Base-by-base conservation (phyloP, 92 coral and sea anemone species). In the Anthopleura xanthogrammica region DNA sequence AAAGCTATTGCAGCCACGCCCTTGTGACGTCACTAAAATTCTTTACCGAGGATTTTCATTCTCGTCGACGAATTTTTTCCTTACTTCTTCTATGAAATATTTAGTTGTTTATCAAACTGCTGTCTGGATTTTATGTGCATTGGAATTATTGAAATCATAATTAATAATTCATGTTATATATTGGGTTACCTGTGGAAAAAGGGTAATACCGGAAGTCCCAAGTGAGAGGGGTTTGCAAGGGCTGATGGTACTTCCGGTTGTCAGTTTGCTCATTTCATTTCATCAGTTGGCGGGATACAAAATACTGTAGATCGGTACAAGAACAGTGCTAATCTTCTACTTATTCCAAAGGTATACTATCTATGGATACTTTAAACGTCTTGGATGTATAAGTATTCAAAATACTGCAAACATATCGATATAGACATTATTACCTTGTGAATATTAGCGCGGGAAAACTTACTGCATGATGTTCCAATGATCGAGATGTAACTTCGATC, bases 171-270 rank as follows among this genome's bases (percentile, higher is more conserved):
- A 0, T 46, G 50, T 54, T 6, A 54, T 14, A 54, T 6, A 54
- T 54, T 54, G 58, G 58, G 17, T 54, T 54, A 6, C 58, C 58
- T 54, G 58, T 54, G 58, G 14, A 11, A 54, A 14, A 54, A 5
- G 39, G 70, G 7, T 2, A 20, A 24, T 29, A 68, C 74, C 41
- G 74, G 74, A 68, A 68, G 43, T 36, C 11, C 6, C 16, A 3
- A 68, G 74, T 68, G 36, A 68, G 43, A 68, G 41, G 11, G 14
- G 22, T 14, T 62, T 14, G 74, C 74, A 68, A 68, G 74, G 74
- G 41, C 24, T 36, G 74, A 68, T 68, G 74, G 74, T 68, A 68
- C 42, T 68, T 68, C 74, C 74, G 74, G 74, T 68, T 68, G 74
- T 68, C 74, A 7, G 74, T 68, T 68, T 68, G 74, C 74, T 24